Percentiles rank a stretch among this genome's conserved stretches.
These are phyloP conservation scores for Chalcosyrphus nemorum DNA, from an alignment of 2,888 invertebrate genomes.

Conservation along the genomic window DNA sequence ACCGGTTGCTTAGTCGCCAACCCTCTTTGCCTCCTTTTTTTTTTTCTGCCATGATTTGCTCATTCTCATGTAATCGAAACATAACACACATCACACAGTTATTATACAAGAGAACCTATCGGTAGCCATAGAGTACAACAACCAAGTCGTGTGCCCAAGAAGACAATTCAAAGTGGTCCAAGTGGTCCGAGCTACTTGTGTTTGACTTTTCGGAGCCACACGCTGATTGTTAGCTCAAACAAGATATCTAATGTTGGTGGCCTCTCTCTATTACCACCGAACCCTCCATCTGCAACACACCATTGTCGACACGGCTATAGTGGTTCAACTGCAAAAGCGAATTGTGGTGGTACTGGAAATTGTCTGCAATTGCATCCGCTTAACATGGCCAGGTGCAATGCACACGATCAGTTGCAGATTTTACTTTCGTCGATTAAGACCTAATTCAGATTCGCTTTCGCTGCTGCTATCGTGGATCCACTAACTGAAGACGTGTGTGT, in stretches of 20 bases:
- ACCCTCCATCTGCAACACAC: slow-evolving; percentile 41
- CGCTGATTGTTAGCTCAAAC: slow-evolving; percentile 14
- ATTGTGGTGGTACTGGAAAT: slow-evolving; percentile 29
- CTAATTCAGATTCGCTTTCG: slow-evolving; percentile 60
- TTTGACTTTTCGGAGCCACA: slow-evolving; percentile 5
- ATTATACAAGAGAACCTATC: slow-evolving; percentile 44
- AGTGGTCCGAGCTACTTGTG: slow-evolving; percentile 10
- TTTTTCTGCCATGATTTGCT: slow-evolving; percentile 20
- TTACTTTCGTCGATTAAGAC: slow-evolving; percentile 81
- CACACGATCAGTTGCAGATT: slow-evolving; percentile 82
- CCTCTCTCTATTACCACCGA: slow-evolving; percentile 13
- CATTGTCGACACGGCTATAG: background rate
- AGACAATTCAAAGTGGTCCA: slow-evolving; percentile 45
- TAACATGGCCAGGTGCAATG: slow-evolving; percentile 71
- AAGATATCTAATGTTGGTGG: slow-evolving; percentile 35
- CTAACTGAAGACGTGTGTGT: background rate
- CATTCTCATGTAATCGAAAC: slow-evolving; percentile 15
- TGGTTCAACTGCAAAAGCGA: slow-evolving; percentile 11
- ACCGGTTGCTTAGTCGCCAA: slow-evolving; percentile 24
- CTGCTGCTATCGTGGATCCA: slow-evolving; percentile 4
- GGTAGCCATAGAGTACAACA: slow-evolving; percentile 6
- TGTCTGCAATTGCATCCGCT: slow-evolving; percentile 58
- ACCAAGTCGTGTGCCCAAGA: slow-evolving; percentile 32
- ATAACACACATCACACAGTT: slow-evolving; percentile 33
- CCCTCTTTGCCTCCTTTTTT: background rate